Evolutionary conservation across 2,888 invertebrate species (phyloP).

Genomic region (Gymnocheta viridis): DNA sequence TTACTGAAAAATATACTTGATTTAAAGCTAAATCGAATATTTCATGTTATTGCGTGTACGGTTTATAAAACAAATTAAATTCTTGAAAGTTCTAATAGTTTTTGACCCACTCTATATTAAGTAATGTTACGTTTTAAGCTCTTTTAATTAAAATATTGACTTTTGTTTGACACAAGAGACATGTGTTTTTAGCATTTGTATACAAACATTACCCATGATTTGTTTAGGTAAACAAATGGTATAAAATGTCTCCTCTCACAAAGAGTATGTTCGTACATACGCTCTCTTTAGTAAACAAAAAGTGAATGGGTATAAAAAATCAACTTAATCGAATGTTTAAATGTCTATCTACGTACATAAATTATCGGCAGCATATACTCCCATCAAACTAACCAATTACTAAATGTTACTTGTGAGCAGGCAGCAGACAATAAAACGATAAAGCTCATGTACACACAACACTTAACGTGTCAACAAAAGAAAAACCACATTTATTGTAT

Average conservation of each 20-base stretch:
- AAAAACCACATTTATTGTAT: conserved; percentile 64
- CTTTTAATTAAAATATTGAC: background rate
- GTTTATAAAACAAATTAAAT: too few relatives aligned
- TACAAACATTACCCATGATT: conserved; percentile 24
- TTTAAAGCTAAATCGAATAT: too few relatives aligned
- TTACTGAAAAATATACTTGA: too few relatives aligned
- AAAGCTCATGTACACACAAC: conserved; percentile 38
- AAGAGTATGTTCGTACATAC: background rate
- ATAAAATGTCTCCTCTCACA: background rate
- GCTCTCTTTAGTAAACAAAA: conserved; percentile 13
- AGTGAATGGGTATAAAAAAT: background rate
- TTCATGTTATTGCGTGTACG: too few relatives aligned
- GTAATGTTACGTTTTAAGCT: background rate
- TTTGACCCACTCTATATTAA: background rate
- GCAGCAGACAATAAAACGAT: conserved; percentile 46
- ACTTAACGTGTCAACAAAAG: conserved; percentile 29
- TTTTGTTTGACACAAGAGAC: conserved; percentile 10
- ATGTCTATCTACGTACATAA: conserved; percentile 10
- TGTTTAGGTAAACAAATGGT: conserved; percentile 43
- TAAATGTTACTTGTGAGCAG: conserved; percentile 47
- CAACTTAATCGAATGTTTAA: background rate
- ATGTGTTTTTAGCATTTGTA: conserved; percentile 49
- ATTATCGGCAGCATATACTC: conserved; percentile 49
- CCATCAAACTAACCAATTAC: conserved; percentile 52
- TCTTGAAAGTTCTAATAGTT: background rate